Evolutionary conservation across 2,797 vertebrate species (phyloP).

Genomic region (Hipposideros larvatus): DNA sequence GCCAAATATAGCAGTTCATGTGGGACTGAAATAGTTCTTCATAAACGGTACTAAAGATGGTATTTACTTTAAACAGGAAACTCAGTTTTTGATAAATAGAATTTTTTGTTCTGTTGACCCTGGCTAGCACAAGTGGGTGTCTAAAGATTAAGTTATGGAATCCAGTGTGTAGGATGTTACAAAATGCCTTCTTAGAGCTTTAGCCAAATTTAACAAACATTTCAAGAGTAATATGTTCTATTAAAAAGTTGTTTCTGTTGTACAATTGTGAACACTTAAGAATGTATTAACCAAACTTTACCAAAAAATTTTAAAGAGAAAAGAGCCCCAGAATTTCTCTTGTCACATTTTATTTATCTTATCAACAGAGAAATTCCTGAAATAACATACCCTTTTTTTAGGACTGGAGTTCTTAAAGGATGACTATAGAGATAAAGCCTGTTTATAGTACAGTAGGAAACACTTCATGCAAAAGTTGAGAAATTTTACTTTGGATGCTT

Average conservation of each 20-base stretch:
- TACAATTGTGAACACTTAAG: constrained; percentile 36
- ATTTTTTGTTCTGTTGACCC: constrained; percentile 45
- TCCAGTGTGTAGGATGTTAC: constrained; percentile 64
- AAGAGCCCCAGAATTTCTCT: constrained; percentile 56
- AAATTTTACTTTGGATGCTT: constrained; percentile 10
- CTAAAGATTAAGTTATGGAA: constrained; percentile 60
- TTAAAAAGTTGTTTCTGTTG: constrained; percentile 33
- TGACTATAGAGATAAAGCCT: constrained; percentile 78
- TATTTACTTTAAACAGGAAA: constrained; percentile 57
- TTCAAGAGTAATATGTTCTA: constrained; percentile 27
- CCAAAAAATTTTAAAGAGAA: not conserved
- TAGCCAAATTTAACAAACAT: constrained; percentile 15
- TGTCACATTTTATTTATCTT: constrained; percentile 75
- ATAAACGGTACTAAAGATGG: not conserved
- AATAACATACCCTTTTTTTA: constrained; percentile 64
- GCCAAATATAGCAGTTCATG: not conserved
- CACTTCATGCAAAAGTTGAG: constrained; percentile 65
- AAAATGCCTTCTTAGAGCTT: constrained; percentile 38
- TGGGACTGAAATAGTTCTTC: constrained; percentile 21
- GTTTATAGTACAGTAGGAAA: constrained; percentile 81
- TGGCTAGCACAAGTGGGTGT: constrained; percentile 43
- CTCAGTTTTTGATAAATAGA: constrained; percentile 44
- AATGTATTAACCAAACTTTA: constrained; percentile 13
- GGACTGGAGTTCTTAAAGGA: constrained; percentile 74
- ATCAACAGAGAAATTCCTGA: constrained; percentile 82